These are phyloP conservation scores for Hypselothyrea guttata DNA, from an alignment of 2,888 invertebrate species.

Conservation along the genomic window DNA sequence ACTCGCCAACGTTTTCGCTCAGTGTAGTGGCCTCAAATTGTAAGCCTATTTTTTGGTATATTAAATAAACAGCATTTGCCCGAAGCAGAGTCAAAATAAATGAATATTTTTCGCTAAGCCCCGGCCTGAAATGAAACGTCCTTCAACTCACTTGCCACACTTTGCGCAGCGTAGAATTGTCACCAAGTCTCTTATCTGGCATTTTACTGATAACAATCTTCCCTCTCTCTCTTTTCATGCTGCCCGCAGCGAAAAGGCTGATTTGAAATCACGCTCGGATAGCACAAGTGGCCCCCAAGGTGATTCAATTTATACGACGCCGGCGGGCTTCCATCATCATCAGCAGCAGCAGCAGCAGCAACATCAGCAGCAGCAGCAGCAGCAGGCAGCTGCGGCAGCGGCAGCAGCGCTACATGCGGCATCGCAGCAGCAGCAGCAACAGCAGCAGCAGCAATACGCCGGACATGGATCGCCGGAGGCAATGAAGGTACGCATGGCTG, in stretches of 20 bases:
- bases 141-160: too few relatives aligned
- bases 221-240: slow-evolving; percentile 19
- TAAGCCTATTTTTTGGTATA: background rate
- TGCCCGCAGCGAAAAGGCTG: slow-evolving; percentile 81
- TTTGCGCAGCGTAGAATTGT: slow-evolving; percentile 47
- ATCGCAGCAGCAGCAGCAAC: slow-evolving; percentile 72
- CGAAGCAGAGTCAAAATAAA: background rate
- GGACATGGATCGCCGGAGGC: slow-evolving; percentile 87
- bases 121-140: background rate
- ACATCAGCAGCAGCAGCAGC: slow-evolving; percentile 67
- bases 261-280: slow-evolving; percentile 82
- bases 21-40: too few relatives aligned
- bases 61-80: background rate
- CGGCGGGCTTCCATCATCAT: slow-evolving; percentile 82
- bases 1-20: background rate
- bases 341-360: slow-evolving; percentile 76
- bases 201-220: slow-evolving; percentile 56
- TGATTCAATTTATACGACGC: slow-evolving; percentile 88
- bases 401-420: slow-evolving; percentile 65
- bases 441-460: slow-evolving; percentile 65
- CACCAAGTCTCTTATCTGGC: slow-evolving; percentile 35
- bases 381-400: slow-evolving; percentile 55
- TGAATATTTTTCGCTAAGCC: background rate
- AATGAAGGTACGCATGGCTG: slow-evolving; percentile 94
- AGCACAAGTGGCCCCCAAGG: slow-evolving; percentile 86